A percentile compares a stretch with the other conserved stretches of the same genome.
Evolutionary conservation across 92 coral and sea anemone species (phyloP).

Genomic region (Muricea muricata): DNA sequence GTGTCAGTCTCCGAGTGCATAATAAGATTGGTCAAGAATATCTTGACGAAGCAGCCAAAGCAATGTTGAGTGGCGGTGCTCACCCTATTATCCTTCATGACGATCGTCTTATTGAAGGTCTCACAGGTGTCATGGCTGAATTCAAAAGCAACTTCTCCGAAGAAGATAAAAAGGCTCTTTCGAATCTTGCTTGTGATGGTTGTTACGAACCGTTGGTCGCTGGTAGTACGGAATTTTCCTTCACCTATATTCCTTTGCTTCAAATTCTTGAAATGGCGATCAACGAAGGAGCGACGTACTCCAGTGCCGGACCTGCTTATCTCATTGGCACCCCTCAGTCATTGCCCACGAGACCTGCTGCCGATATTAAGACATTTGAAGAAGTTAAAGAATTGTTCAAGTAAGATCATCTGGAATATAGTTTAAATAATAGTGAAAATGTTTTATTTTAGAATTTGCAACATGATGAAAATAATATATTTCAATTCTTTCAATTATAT

Average conservation of each 20-base stretch:
- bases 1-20: conserved; percentile 76
- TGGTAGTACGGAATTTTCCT: conserved; percentile 74
- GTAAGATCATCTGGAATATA: not conserved
- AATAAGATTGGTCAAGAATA: conserved; percentile 56
- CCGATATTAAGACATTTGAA: no score
- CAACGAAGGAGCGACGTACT: no score
- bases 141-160: not conserved
- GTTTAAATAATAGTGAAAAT: no score
- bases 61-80: conserved; percentile 77
- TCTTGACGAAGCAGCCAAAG: conserved; percentile 70
- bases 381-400: no score
- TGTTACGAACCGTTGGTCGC: conserved; percentile 81
- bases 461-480: no score
- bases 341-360: conserved; percentile 68
- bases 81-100: conserved; percentile 69
- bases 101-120: conserved; percentile 50
- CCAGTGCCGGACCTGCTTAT: conserved; percentile 64
- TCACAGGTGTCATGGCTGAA: not conserved
- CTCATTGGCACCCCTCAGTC: conserved; percentile 81
- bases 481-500: no score
- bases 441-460: no score
- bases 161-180: conserved; percentile 46
- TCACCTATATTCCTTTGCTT: conserved; percentile 71
- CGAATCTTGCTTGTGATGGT: no score
- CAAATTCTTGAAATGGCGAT: no score